A percentile compares a stretch with the other conserved stretches of the same genome.
These are phyloP conservation scores for Halichoeres trimaculatus DNA, from an alignment of 2,113 vertebrate species.

Conservation along the genomic window DNA sequence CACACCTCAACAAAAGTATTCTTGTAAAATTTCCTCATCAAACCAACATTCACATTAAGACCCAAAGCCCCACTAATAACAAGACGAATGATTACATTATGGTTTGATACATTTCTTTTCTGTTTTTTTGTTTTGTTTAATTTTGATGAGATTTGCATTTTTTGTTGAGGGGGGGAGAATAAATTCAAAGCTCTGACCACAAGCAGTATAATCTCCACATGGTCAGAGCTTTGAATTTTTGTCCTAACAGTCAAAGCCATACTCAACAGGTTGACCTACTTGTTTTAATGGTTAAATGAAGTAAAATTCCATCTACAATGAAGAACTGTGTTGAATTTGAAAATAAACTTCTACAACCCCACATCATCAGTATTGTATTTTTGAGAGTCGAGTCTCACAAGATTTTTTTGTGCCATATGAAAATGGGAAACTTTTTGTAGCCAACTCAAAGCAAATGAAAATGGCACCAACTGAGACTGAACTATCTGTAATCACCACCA, in stretches of 20 bases:
- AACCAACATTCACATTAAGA: conserved; percentile 29
- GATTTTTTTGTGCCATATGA: no score
- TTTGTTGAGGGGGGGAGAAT: conserved; percentile 36
- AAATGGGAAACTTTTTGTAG: no score
- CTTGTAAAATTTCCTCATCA: conserved; percentile 46
- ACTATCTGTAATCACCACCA: no score
- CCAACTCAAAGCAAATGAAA: no score
- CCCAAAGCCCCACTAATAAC: conserved; percentile 16
- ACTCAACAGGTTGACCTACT: conserved; percentile 19
- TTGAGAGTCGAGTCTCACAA: no score
- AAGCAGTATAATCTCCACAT: neutral
- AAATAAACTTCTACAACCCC: conserved; percentile 65
- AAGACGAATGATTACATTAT: conserved; percentile 40
- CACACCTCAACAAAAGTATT: conserved; percentile 52
- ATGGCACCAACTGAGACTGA: no score
- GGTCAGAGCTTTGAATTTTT: neutral
- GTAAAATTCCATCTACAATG: conserved; percentile 37
- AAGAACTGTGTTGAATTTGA: conserved; percentile 55
- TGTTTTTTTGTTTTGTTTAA: conserved; percentile 42
- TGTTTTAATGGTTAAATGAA: conserved; percentile 52
- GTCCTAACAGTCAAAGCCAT: conserved; percentile 49
- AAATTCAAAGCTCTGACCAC: conserved; percentile 25
- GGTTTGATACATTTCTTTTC: conserved; percentile 51
- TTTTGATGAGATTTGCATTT: conserved; percentile 11
- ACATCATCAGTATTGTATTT: neutral